Conservation (phyloP, 2,113 vertebrate species). For the Mus spicilegus region DNA sequence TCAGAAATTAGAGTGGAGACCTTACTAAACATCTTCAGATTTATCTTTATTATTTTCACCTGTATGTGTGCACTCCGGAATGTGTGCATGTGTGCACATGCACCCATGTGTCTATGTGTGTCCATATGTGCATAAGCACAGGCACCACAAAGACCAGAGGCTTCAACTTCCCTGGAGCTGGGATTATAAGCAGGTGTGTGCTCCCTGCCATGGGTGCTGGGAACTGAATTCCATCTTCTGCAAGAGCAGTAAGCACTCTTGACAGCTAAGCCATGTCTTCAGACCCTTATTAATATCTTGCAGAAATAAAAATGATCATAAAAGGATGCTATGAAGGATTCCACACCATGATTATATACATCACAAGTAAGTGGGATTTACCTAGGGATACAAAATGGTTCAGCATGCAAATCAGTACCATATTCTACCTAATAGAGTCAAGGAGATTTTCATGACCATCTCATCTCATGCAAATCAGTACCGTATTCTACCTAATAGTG, state of each 20-base stretch:
- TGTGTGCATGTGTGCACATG: neutral
- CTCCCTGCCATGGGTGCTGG: neutral
- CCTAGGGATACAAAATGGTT: neutral
- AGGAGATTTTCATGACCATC: neutral
- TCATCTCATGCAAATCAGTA: neutral
- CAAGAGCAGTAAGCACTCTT: neutral
- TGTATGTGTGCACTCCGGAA: neutral
- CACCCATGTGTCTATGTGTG: neutral
- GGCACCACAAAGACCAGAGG: neutral
- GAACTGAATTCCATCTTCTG: neutral
- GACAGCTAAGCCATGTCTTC: neutral
- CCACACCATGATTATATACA: neutral
- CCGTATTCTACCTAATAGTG: neutral
- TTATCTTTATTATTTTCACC: neutral
- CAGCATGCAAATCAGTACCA: neutral
- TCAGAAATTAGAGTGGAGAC: conserved; percentile 25
- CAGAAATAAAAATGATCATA: neutral
- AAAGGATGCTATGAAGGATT: neutral
- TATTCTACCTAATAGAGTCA: neutral
- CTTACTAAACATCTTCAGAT: neutral
- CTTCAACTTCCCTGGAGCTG: neutral
- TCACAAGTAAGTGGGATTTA: neutral
- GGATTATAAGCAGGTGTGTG: neutral
- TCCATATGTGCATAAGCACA: neutral
- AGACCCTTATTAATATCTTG: neutral